A percentile compares a stretch with the other conserved stretches of the same genome.
Evolutionary conservation across 1,140 invertebrate species (phyloP).

Genomic region (Aricia agestis): DNA sequence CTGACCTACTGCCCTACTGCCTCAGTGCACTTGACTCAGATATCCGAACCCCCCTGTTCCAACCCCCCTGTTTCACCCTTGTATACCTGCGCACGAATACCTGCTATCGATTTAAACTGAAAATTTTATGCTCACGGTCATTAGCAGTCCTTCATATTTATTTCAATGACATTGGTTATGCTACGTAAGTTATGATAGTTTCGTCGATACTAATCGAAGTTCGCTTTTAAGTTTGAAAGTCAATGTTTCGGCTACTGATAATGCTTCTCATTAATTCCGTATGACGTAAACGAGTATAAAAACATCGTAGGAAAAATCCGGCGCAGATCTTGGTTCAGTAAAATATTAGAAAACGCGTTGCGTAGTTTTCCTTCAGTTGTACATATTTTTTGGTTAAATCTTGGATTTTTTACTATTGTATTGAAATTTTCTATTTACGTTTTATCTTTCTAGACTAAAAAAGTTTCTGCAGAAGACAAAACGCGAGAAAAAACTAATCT

Average conservation of each 20-base stretch:
- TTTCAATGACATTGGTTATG: neutral
- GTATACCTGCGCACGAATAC: conserved; percentile 21
- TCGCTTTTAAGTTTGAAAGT: neutral
- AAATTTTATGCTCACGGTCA: neutral
- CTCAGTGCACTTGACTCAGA: conserved; percentile 58
- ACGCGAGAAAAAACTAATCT: too few species aligned
- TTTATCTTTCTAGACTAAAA: too few species aligned
- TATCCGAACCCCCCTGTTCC: conserved; percentile 30
- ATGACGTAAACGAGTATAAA: too few species aligned
- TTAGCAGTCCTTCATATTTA: neutral
- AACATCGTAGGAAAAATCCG: too few species aligned
- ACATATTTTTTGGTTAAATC: too few species aligned
- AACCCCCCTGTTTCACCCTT: conserved; percentile 22
- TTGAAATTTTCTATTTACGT: too few species aligned
- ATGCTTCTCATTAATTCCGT: neutral
- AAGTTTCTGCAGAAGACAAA: too few species aligned
- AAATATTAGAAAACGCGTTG: too few species aligned
- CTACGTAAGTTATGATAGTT: neutral
- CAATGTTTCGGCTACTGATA: neutral
- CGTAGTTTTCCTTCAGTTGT: too few species aligned
- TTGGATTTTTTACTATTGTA: too few species aligned
- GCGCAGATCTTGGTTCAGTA: too few species aligned
- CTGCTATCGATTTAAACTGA: conserved; percentile 12
- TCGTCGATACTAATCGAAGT: neutral
- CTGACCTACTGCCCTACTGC: conserved; percentile 49